Percentiles rank a stretch among this genome's conserved stretches.
phyloP scores from a whole-genome alignment of 2,797 vertebrate species.

The Pantherophis vulpinus region DNA sequence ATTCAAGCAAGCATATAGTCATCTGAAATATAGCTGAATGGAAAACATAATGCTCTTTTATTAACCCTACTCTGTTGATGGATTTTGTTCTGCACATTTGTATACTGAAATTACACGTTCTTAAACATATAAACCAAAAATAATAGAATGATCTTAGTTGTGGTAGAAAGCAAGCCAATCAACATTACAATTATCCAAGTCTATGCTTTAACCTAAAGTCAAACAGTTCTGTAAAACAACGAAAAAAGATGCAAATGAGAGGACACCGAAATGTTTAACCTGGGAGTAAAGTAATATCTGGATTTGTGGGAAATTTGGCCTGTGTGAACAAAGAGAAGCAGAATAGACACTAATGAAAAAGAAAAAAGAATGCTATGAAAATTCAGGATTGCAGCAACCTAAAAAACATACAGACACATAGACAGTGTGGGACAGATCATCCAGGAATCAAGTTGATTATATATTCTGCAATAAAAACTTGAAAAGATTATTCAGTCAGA shows the following conservation, averaged over 20 bases:
- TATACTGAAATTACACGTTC: background rate
- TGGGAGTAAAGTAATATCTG: background rate
- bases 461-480: background rate
- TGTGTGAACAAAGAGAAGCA: background rate
- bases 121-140: background rate
- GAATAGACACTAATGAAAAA: background rate
- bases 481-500: background rate
- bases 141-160: background rate
- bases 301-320: background rate
- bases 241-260: background rate
- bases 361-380: background rate
- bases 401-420: background rate
- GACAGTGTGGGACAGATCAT: background rate
- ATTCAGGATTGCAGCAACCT: background rate
- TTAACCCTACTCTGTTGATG: background rate
- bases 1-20: background rate
- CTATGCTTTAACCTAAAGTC: background rate
- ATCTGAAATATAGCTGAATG: background rate
- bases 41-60: background rate
- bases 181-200: background rate
- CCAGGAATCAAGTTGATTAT: background rate
- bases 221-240: background rate
- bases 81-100: background rate
- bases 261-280: background rate
- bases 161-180: background rate